These are phyloP conservation scores for Enteromius argenteus DNA, from an alignment of 2,797 vertebrate species.

Conservation along the genomic window DNA sequence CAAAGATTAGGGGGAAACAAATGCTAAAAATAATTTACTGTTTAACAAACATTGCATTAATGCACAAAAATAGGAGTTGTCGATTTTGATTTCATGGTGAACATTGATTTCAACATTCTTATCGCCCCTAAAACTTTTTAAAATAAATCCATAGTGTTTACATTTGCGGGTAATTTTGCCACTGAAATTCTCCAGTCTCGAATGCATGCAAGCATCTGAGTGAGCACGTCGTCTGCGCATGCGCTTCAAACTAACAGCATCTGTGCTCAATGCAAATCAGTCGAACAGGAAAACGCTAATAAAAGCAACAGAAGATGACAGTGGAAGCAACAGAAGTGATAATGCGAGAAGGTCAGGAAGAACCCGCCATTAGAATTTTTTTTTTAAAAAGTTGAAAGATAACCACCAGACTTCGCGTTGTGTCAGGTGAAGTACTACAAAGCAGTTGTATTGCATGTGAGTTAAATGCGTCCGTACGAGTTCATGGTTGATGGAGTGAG, in stretches of 20 bases:
- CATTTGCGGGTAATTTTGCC: neutral
- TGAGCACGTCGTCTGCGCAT: neutral
- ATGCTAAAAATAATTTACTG: neutral
- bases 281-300: neutral
- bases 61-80: neutral
- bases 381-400: neutral
- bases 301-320: neutral
- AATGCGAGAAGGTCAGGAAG: neutral
- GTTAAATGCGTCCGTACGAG: neutral
- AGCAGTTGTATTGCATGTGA: neutral
- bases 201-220: neutral
- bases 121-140: no score
- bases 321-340: neutral
- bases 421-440: neutral
- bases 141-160: neutral
- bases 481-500: neutral
- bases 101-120: neutral
- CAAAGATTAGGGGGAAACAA: no score
- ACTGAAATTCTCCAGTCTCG: neutral
- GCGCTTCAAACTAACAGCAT: neutral
- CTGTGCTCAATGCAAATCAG: neutral
- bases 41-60: neutral
- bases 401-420: neutral
- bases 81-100: neutral
- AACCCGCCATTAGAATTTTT: no score